phyloP scores from a whole-genome alignment of 2,797 vertebrate species.

The Coranthus polyacanthus region DNA sequence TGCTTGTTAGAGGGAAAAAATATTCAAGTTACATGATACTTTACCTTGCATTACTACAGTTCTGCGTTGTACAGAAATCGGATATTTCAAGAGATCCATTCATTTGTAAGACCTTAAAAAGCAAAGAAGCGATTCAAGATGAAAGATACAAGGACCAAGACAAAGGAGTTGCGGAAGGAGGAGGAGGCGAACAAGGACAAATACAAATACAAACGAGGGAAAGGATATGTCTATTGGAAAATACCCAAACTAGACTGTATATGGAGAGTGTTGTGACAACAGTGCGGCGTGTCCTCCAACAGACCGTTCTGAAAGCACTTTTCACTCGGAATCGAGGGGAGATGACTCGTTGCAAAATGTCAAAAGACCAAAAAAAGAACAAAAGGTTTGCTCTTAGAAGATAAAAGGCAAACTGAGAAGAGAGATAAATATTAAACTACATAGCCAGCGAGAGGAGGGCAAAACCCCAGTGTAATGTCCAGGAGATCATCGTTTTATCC shows the following conservation, averaged over 20 bases:
- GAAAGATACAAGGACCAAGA: no score
- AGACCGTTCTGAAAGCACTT: no score
- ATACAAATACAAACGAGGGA: no score
- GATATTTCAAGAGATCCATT: neutral
- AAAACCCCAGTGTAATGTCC: slow-evolving; percentile 22
- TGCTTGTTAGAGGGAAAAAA: slow-evolving; percentile 12
- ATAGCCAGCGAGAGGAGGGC: slow-evolving; percentile 19
- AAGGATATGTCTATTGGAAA: no score
- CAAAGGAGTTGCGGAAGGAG: no score
- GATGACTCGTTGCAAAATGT: slow-evolving; percentile 9
- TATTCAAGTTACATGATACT: slow-evolving; percentile 10
- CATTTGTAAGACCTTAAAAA: no score
- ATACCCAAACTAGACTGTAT: no score
- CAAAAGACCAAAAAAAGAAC: slow-evolving; percentile 6
- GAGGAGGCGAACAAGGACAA: no score
- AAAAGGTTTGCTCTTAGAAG: neutral
- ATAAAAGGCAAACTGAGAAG: slow-evolving; percentile 18
- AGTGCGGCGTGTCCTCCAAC: neutral
- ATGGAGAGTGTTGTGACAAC: neutral
- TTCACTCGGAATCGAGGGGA: slow-evolving; percentile 4
- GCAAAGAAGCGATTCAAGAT: no score
- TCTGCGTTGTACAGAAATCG: slow-evolving; percentile 21
- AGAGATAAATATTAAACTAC: slow-evolving; percentile 37
- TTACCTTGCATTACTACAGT: neutral
- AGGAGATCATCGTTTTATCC: slow-evolving; percentile 33